phyloP scores from a whole-genome alignment of 2,797 vertebrate genomes.

The Limosa lapponica region DNA sequence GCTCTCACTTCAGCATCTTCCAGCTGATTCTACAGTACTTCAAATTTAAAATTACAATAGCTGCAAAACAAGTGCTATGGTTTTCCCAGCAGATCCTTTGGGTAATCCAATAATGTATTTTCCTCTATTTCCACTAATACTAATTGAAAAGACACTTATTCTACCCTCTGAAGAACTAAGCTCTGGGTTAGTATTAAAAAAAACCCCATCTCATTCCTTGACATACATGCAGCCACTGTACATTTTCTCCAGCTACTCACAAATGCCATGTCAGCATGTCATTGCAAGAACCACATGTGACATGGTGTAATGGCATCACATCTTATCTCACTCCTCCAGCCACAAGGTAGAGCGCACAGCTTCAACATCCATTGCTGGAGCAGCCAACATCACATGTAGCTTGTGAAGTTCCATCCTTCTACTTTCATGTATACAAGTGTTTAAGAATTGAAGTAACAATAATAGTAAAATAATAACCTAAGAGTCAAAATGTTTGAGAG shows the following conservation, averaged over 20 bases:
- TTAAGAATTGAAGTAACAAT: neutral
- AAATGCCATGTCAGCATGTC: neutral
- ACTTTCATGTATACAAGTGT: neutral
- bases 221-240: neutral
- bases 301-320: accelerated
- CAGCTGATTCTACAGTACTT: neutral
- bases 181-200: neutral
- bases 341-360: neutral
- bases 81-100: neutral
- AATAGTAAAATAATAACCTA: neutral
- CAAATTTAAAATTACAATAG: neutral
- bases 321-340: neutral
- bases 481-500: neutral
- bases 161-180: neutral
- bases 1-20: neutral
- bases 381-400: neutral
- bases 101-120: neutral
- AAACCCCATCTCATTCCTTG: neutral
- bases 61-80: neutral
- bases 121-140: neutral
- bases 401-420: neutral
- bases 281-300: neutral
- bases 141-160: neutral
- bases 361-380: neutral
- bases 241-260: neutral